These are phyloP conservation scores for Tortricodes alternella DNA, from an alignment of 2,888 invertebrate species.

Conservation along the genomic window DNA sequence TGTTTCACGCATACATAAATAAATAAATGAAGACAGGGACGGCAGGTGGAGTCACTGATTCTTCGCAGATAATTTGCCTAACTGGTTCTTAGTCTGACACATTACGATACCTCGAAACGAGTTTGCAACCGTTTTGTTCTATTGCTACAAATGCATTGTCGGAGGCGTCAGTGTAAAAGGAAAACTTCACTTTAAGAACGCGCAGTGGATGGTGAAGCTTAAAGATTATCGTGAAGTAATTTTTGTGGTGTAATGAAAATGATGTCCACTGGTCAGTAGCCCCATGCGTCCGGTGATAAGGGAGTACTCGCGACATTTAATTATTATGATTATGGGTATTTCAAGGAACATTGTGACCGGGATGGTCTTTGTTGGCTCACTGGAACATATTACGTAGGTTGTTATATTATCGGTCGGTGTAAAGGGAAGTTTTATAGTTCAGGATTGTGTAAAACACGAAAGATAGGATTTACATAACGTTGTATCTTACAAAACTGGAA, in stretches of 20 bases:
- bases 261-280: conserved; percentile 57
- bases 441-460: conserved; percentile 20
- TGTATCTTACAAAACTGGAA: neutral
- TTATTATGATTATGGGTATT: conserved; percentile 71
- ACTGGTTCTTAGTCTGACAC: conserved; percentile 71
- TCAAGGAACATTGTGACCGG: conserved; percentile 55
- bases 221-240: conserved; percentile 8
- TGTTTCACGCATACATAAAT: conserved; percentile 40
- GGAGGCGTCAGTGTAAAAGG: neutral
- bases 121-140: conserved; percentile 30
- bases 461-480: conserved; percentile 25
- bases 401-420: conserved; percentile 3
- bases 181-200: neutral
- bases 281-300: conserved; percentile 62
- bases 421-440: conserved; percentile 21
- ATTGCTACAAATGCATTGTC: conserved; percentile 37
- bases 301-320: conserved; percentile 62
- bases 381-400: conserved; percentile 23
- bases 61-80: conserved; percentile 76
- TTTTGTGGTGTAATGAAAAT: conserved; percentile 39
- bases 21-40: conserved; percentile 53
- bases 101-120: conserved; percentile 43
- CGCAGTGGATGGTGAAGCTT: conserved; percentile 29
- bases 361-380: conserved; percentile 42
- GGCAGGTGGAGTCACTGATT: conserved; percentile 77